Evolutionary conservation across 2,888 invertebrate species (phyloP), one percentile per base, ranked within the genome.

Genomic region (Mactromeris polynyma): DNA sequence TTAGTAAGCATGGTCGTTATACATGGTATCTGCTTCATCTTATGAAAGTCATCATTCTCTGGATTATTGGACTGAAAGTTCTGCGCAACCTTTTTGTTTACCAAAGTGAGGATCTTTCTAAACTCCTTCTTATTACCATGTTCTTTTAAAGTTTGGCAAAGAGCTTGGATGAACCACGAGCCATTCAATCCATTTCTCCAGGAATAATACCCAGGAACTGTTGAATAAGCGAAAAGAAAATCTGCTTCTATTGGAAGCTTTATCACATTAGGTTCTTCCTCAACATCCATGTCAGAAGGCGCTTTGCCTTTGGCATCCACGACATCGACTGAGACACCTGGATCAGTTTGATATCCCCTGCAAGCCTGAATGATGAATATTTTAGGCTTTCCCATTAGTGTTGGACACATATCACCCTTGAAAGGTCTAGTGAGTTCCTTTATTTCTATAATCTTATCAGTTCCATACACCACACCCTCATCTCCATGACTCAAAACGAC

Each of bases 101-200:
- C 96, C 26, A 94, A 87, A 0, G 96, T 96, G 94, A 96, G 93
- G 91, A 96, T 92, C 38, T 94, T 94, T 84, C 95, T 86, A 2
- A 94, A 73, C 88, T 96, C 95, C 87, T 94, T 73, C 7, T 85
- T 89, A 21, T 89, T 86, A 54, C 95, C 95, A 85, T 95, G 88
- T 82, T 94, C 89, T 31, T 93, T 86, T 7, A 96, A 85, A n/a
- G 96, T 94, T 6, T 92, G 87, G 40, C 92, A 92, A 78, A 96
- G 85, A 0, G 96, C 95, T 90, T 96, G 96, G 26, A 96, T 94
- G 89, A 96, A 96, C 96, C 96, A 96, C 0, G 96, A 96, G 7
- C 96, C 96, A 58, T 95, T 94, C 14, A 91, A 87, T 17, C 95
- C 95, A 91, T 96, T 96, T 40, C 96, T 88, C 96, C 96, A 96